Evolutionary conservation across 2,113 vertebrate species (phyloP).

Genomic region (Carlito syrichta): DNA sequence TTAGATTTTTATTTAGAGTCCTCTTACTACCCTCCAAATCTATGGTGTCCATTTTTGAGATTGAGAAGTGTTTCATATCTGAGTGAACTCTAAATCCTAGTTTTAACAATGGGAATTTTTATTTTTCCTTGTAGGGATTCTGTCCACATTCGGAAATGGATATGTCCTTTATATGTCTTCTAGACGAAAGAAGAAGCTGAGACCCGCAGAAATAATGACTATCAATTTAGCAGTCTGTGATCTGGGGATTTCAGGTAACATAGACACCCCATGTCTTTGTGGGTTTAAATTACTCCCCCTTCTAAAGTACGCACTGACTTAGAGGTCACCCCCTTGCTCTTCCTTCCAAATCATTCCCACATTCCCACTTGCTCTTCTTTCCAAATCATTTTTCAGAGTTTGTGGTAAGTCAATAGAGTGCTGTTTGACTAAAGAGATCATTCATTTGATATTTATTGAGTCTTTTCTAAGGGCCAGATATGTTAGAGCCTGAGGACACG

Average conservation of each 20-base stretch:
- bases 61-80: slow-evolving; percentile 58
- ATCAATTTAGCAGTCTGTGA: slow-evolving; percentile 95
- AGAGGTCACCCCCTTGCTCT: not conserved
- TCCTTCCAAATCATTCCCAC: fast-evolving
- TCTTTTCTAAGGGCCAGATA: not conserved
- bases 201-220: slow-evolving; percentile 95
- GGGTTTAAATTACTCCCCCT: not conserved
- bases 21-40: slow-evolving; percentile 68
- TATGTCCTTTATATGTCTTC: slow-evolving; percentile 93
- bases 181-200: slow-evolving; percentile 93
- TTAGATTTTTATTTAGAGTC: slow-evolving; percentile 69
- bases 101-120: slow-evolving; percentile 26
- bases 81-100: not conserved
- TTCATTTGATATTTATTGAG: not conserved
- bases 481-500: not conserved
- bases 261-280: not conserved
- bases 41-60: slow-evolving; percentile 63
- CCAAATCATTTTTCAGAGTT: not conserved
- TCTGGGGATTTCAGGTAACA: slow-evolving; percentile 96
- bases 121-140: slow-evolving; percentile 85
- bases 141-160: slow-evolving; percentile 93
- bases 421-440: not conserved
- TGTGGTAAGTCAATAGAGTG: not conserved
- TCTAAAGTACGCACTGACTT: not conserved
- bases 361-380: not conserved